A percentile compares a stretch with the other conserved stretches of the same genome.
Evolutionary conservation across 1,140 invertebrate genomes (phyloP).

Genomic region (Dolichoris vasculosae): DNA sequence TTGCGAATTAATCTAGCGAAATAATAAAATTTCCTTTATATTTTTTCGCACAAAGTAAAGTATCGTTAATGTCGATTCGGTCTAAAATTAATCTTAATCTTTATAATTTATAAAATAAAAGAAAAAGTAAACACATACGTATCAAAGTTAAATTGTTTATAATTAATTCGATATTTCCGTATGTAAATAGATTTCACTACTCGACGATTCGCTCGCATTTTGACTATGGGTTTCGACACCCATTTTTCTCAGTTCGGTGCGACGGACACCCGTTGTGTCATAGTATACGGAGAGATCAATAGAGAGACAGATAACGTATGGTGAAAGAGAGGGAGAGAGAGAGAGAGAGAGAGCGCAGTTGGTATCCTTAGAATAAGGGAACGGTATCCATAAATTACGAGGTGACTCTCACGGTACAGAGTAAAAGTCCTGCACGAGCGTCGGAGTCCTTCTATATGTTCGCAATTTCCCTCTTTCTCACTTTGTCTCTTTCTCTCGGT

Average conservation of each 20-base stretch:
- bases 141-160: too few species aligned
- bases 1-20: too few species aligned
- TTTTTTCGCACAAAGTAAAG: too few species aligned
- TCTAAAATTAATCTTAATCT: too few species aligned
- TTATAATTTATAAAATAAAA: too few species aligned
- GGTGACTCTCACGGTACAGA: slow-evolving; percentile 67
- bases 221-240: neutral
- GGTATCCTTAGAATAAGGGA: slow-evolving; percentile 74
- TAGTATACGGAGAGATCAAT: slow-evolving; percentile 51
- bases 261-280: slow-evolving; percentile 68
- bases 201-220: neutral
- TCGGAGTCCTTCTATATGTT: slow-evolving; percentile 50
- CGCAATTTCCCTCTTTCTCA: neutral
- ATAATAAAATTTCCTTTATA: too few species aligned
- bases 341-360: slow-evolving; percentile 58
- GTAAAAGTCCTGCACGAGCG: slow-evolving; percentile 73
- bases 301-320: slow-evolving; percentile 72
- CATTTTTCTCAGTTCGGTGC: slow-evolving; percentile 36
- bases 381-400: slow-evolving; percentile 75
- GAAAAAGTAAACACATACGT: too few species aligned
- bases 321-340: slow-evolving; percentile 59
- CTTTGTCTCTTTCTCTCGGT: neutral
- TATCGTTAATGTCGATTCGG: too few species aligned
- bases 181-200: neutral
- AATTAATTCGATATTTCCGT: neutral